Evolutionary conservation across 2,797 vertebrate species (phyloP).

Genomic region (Ctenosaura bakeri): DNA sequence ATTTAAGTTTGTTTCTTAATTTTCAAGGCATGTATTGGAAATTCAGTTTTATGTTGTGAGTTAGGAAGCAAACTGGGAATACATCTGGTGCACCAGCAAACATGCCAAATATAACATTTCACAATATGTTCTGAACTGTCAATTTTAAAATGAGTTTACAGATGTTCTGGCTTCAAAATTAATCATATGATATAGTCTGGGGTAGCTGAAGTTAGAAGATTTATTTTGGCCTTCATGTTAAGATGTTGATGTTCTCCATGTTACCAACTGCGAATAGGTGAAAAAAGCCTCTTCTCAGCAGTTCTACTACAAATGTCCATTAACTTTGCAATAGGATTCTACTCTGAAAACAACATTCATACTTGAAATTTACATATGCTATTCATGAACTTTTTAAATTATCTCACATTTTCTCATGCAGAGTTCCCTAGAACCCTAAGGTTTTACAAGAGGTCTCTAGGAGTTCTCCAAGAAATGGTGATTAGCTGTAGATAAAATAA

Average conservation of each 20-base stretch:
- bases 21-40: conserved; percentile 19
- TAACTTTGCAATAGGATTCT: background rate
- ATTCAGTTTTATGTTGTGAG: conserved; percentile 21
- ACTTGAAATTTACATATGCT: background rate
- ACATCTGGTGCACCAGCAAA: conserved; percentile 67
- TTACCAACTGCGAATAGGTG: background rate
- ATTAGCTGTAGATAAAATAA: no score
- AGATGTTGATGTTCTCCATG: conserved; percentile 18
- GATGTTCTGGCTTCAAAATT: conserved; percentile 74
- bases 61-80: conserved; percentile 64
- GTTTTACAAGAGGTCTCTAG: no score
- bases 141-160: conserved; percentile 65
- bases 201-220: conserved; percentile 13
- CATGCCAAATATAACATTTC: conserved; percentile 60
- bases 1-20: conserved; percentile 14
- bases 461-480: no score
- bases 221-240: conserved; percentile 5
- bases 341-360: background rate
- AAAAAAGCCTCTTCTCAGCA: background rate
- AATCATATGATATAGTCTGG: conserved; percentile 20
- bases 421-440: no score
- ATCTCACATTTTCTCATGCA: background rate
- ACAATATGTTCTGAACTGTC: conserved; percentile 76
- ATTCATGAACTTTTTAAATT: background rate
- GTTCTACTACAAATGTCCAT: background rate